Conservation (phyloP, 2,888 invertebrate genomes). For the Caenorhabditis sulstoni region DNA sequence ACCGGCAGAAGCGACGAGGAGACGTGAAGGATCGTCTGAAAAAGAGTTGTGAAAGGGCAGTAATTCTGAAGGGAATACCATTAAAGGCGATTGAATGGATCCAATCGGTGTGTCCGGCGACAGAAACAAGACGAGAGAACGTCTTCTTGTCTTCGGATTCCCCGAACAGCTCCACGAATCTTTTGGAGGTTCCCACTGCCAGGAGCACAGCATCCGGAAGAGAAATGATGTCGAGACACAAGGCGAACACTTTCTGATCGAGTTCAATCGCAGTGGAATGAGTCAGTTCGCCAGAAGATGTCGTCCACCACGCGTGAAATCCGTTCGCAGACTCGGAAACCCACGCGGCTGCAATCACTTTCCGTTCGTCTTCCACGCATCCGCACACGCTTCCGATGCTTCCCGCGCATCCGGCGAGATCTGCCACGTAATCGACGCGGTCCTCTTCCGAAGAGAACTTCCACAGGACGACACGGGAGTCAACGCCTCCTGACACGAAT, state of each 20-base stretch:
- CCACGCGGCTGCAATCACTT: constrained; percentile 41
- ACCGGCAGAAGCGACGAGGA: constrained; percentile 64
- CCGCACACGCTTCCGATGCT: constrained; percentile 57
- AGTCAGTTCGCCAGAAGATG: neutral
- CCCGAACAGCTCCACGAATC: constrained; percentile 68
- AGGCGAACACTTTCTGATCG: constrained; percentile 53
- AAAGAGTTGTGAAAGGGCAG: neutral
- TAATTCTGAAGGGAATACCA: constrained; percentile 58
- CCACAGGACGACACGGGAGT: constrained; percentile 45
- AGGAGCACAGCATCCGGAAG: constrained; percentile 51
- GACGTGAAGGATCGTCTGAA: constrained; percentile 48
- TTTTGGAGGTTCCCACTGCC: constrained; percentile 71
- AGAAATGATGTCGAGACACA: constrained; percentile 51
- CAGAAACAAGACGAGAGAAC: constrained; percentile 53
- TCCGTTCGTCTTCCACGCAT: neutral
- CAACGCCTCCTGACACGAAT: constrained; percentile 53
- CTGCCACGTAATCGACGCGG: constrained; percentile 39
- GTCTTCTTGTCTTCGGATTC: constrained; percentile 34
- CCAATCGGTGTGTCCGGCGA: constrained; percentile 73
- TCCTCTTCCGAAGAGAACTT: constrained; percentile 14
- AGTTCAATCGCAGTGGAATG: constrained; percentile 25
- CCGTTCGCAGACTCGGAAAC: constrained; percentile 27
- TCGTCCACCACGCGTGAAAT: constrained; percentile 52
- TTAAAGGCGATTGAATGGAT: constrained; percentile 72
- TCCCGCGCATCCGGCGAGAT: constrained; percentile 36